These are phyloP conservation scores for Eupsittula cactorum DNA, from an alignment of 2,113 vertebrate genomes.

Conservation along the genomic window DNA sequence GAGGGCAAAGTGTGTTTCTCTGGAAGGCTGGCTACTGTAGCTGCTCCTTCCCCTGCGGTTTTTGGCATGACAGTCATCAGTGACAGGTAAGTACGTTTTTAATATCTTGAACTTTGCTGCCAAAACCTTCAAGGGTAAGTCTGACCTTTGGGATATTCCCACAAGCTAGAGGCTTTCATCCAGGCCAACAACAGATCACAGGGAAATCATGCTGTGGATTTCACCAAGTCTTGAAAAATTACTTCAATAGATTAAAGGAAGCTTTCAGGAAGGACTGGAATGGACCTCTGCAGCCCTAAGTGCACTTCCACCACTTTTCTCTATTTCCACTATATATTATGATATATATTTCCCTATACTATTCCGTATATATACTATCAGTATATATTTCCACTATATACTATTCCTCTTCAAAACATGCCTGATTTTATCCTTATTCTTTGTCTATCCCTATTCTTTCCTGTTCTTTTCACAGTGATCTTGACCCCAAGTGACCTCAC, in stretches of 20 bases:
- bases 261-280: background rate
- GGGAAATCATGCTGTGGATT: background rate
- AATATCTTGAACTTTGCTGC: background rate
- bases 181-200: background rate
- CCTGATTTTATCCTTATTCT: background rate
- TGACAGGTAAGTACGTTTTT: background rate
- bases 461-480: background rate
- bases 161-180: background rate
- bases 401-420: background rate
- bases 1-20: background rate
- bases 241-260: background rate
- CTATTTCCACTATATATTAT: background rate
- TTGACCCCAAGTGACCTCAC: background rate
- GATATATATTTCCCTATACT: background rate
- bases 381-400: background rate
- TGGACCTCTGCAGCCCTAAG: background rate
- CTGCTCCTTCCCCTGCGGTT: background rate
- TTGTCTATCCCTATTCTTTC: background rate
- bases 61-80: background rate
- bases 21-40: background rate
- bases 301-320: background rate
- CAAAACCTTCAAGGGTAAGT: background rate
- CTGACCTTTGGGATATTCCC: background rate
- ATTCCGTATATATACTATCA: background rate
- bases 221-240: background rate